A percentile compares a stretch with the other conserved stretches of the same genome.
These are phyloP conservation scores for Sebastes cheni DNA, from an alignment of 2,797 vertebrate genomes.

Conservation along the genomic window DNA sequence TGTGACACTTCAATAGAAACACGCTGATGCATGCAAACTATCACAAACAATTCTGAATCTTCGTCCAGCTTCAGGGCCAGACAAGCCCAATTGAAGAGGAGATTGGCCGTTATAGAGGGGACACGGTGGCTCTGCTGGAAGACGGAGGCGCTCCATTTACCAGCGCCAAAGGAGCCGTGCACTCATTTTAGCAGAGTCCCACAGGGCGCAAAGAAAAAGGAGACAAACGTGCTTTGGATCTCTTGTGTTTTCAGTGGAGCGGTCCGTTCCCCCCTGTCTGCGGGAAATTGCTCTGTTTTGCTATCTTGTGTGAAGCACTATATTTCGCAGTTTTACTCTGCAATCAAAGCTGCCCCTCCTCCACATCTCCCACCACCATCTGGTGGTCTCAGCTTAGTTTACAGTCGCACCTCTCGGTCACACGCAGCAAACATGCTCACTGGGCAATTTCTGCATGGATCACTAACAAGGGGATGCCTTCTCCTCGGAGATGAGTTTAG, in stretches of 20 bases:
- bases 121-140: slow-evolving; percentile 51
- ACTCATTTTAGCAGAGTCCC: slow-evolving; percentile 62
- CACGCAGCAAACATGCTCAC: slow-evolving; percentile 56
- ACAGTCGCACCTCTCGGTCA: slow-evolving; percentile 61
- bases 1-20: not conserved
- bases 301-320: slow-evolving; percentile 29
- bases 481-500: slow-evolving; percentile 61
- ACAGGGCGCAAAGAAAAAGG: slow-evolving; percentile 35
- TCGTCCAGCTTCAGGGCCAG: slow-evolving; percentile 65
- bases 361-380: slow-evolving; percentile 8
- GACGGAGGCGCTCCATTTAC: slow-evolving; percentile 69
- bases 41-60: slow-evolving; percentile 51
- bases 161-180: slow-evolving; percentile 49
- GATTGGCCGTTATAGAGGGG: slow-evolving; percentile 72
- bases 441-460: slow-evolving; percentile 54
- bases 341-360: slow-evolving; percentile 32
- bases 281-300: slow-evolving; percentile 50
- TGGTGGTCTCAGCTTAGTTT: slow-evolving; percentile 38
- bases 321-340: slow-evolving; percentile 40
- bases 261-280: slow-evolving; percentile 9
- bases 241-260: slow-evolving; percentile 35
- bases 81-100: slow-evolving; percentile 73
- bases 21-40: slow-evolving; percentile 7
- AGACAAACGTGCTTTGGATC: slow-evolving; percentile 42
- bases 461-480: slow-evolving; percentile 67